Percentiles rank a stretch among this genome's conserved stretches.
Evolutionary conservation across 1,140 invertebrate genomes (phyloP).

Genomic region (Bombus vancouverensis): DNA sequence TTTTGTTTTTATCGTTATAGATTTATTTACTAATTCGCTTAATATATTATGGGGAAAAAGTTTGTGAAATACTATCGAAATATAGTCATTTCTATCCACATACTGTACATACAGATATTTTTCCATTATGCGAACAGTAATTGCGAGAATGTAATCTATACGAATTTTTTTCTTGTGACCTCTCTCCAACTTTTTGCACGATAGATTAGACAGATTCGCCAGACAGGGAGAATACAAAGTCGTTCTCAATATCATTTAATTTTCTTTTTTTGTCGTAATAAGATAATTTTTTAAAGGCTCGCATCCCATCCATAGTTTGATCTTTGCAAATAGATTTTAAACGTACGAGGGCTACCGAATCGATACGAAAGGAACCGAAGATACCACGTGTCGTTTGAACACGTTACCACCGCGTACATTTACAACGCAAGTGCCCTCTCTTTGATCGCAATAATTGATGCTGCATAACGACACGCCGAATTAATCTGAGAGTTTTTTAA

Average conservation of each 20-base stretch:
- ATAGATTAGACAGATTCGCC: background rate
- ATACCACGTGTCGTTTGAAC: slow-evolving; percentile 6
- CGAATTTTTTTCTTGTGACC: background rate
- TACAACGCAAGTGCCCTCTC: background rate
- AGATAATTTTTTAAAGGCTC: background rate
- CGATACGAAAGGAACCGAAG: background rate
- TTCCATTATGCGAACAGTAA: background rate
- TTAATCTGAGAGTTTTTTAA: background rate
- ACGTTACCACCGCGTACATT: background rate
- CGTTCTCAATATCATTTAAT: background rate
- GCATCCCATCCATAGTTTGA: no score
- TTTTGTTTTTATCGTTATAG: background rate
- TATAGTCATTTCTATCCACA: background rate
- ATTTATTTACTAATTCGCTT: background rate
- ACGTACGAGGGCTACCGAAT: background rate
- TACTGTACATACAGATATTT: background rate
- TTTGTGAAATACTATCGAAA: background rate
- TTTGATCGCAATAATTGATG: slow-evolving; percentile 9
- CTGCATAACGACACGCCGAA: background rate
- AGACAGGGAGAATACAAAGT: background rate
- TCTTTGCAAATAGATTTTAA: background rate
- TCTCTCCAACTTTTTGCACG: background rate
- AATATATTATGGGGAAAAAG: background rate
- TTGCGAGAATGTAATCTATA: background rate
- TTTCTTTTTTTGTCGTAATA: background rate